Percentiles rank a stretch among this genome's conserved stretches.
phyloP scores from a whole-genome alignment of 2,113 vertebrate genomes.

The Psephotus haematonotus region DNA sequence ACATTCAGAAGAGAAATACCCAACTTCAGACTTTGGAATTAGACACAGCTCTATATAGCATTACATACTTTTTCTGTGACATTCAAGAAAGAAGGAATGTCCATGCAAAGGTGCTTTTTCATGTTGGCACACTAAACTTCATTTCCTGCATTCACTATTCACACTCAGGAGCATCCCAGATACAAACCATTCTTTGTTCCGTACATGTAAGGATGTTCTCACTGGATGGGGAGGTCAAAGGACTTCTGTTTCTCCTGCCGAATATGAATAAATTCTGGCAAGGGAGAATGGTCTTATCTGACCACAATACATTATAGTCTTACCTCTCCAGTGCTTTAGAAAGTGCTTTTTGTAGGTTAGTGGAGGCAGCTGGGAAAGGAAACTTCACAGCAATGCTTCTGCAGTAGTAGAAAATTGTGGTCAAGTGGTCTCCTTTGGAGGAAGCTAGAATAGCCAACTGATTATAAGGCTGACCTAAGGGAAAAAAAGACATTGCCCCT shows the following conservation, averaged over 20 bases:
- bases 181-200: background rate
- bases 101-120: background rate
- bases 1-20: conserved; percentile 47
- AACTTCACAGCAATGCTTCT: conserved; percentile 99
- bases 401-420: conserved; percentile 99
- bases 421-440: conserved; percentile 98
- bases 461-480: conserved; percentile 97
- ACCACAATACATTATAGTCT: background rate
- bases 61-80: background rate
- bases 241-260: background rate
- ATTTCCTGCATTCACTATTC: background rate
- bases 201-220: background rate
- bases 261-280: background rate
- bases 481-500: background rate
- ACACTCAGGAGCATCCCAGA: background rate
- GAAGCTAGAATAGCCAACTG: conserved; percentile 99
- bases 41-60: background rate
- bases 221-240: rapidly evolving
- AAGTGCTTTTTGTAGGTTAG: conserved; percentile 98
- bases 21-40: background rate
- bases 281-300: background rate
- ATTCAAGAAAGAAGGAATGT: background rate
- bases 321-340: conserved; percentile 99
- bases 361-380: conserved; percentile 98
- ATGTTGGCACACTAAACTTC: background rate